Evolutionary conservation across 2,113 vertebrate species (phyloP).

Genomic region (Syngnathoides biaculeatus): DNA sequence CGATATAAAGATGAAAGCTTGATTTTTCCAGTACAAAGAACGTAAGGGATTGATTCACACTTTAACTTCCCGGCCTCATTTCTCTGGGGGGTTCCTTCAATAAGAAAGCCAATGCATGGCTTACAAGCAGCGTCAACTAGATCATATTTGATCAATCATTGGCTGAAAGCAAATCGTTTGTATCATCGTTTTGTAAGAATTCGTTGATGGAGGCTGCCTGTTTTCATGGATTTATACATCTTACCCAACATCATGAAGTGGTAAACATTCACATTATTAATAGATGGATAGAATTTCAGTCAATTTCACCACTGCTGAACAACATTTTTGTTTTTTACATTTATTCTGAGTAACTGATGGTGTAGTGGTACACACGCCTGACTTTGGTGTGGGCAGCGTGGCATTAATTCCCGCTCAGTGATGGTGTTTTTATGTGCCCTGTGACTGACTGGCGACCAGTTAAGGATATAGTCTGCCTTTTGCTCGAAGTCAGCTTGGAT

Average conservation of each 20-base stretch:
- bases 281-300: neutral
- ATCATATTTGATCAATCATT: constrained; percentile 9
- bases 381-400: no score
- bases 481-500: no score
- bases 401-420: no score
- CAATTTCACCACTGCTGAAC: neutral
- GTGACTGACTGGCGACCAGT: no score
- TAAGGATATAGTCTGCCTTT: no score
- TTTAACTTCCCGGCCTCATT: constrained; percentile 12
- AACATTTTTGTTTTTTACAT: neutral
- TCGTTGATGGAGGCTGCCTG: neutral
- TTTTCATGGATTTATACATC: neutral
- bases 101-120: neutral
- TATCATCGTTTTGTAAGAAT: neutral
- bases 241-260: neutral
- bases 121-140: neutral
- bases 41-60: constrained; percentile 25
- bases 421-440: no score
- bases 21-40: constrained; percentile 13
- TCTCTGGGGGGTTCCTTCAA: constrained; percentile 1
- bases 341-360: no score
- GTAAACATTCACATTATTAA: neutral
- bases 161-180: constrained; percentile 1
- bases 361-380: no score
- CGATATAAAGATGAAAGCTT: neutral